Conservation (phyloP, 2,113 vertebrate species). For the Propithecus coquereli region DNA sequence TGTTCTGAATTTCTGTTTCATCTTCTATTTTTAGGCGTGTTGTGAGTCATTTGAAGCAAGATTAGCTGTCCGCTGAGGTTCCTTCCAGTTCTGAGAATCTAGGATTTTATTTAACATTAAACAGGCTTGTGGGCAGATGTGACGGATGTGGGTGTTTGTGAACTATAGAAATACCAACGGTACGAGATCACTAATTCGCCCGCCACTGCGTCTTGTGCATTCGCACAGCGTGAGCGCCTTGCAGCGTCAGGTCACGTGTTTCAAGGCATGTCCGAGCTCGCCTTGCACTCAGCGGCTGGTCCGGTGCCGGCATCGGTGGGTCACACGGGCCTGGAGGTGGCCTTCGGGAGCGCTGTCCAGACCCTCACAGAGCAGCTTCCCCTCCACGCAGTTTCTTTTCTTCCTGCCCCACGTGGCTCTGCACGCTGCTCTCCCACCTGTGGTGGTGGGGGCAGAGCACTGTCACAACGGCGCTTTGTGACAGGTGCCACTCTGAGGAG, state of each 20-base stretch:
- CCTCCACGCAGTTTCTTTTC: background rate
- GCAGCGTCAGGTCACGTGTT: too few relatives aligned
- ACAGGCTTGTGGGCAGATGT: background rate
- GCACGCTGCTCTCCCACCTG: too few relatives aligned
- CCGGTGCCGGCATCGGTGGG: background rate
- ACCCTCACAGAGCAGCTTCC: background rate
- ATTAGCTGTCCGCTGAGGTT: background rate
- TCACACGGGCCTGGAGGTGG: background rate
- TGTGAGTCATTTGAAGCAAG: background rate
- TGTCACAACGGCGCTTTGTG: background rate
- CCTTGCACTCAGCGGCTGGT: background rate
- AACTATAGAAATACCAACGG: too few relatives aligned
- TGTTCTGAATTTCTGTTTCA: background rate
- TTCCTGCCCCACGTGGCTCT: background rate
- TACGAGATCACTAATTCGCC: background rate
- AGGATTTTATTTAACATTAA: background rate
- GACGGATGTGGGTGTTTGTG: background rate
- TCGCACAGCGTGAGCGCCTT: rapidly evolving
- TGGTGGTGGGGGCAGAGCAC: rapidly evolving
- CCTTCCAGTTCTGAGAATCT: background rate
- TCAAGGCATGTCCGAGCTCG: rapidly evolving
- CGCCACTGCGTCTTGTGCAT: background rate
- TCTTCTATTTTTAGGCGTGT: background rate
- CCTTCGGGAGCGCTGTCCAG: background rate
- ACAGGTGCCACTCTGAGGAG: background rate